Evolutionary conservation across 2,113 vertebrate genomes (phyloP), one percentile per base, ranked within the genome.

Genomic region (Bufo gargarizans): DNA sequence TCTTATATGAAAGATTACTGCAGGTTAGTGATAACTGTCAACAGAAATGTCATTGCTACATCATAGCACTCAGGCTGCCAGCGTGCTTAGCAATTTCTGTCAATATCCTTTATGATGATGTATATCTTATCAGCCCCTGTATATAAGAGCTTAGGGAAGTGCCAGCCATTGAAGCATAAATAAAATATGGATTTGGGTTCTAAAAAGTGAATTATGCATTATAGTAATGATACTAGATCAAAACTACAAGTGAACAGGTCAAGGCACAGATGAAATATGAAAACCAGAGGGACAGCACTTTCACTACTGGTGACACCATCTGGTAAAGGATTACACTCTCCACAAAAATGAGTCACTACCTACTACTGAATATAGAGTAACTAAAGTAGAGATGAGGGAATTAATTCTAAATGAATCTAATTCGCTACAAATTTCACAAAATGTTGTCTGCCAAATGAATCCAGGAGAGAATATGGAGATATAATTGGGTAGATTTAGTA

Each of bases 21-120:
- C 63, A 69, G 61, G 63, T 67, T 69, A 69, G 82, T 84, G 82
- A 84, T 53, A 55, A 84, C 45, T 74, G 65, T 85, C 63, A 50
- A 13, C 10, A 84, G n/a, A 43, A 63, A 61, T 82, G 58, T 43
- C 33, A 85, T 85, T 56, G 61, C 47, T 61, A 33, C 72, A 59
- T 77, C 17, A 20, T 16, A 50, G 71, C 8, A 22, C 43, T 59
- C 43, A 76, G n/a, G 19, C n/a, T 59, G 22, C 20, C 77, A 3
- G 22, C 58, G 77, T 9, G 22, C 77, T 58, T 33, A 58, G 55
- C 50, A 43, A 58, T 80, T 58, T 59, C 22, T 43, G 22, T 80
- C 77, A 80, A 58, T 80, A 80, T 58, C 53, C 58, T 78, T 80
- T 43, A 58, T 80, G 77, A 22, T 43, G 55, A 59, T 58, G 55